Evolutionary conservation across 1,140 invertebrate genomes (phyloP), one percentile per base, ranked within the genome.

Genomic region (Trachelipus rathkii): DNA sequence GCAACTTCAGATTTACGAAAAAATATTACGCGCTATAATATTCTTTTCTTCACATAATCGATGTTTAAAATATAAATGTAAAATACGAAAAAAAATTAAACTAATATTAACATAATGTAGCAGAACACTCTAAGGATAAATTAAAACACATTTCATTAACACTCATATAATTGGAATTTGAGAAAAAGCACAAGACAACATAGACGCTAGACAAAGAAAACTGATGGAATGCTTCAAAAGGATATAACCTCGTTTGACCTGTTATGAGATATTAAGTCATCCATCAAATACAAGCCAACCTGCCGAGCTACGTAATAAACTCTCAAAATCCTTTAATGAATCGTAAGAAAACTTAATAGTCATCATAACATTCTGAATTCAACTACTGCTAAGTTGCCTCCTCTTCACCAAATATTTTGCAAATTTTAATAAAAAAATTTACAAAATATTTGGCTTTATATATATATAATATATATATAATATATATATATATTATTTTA

Each of bases 141-240:
- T 2, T 60, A 8, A 60, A 60, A 60, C 1, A 60, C 50, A 3
- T 19, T 60, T 13, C 11, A 19, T 8, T 60, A 60, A 60, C 50
- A 60, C 50, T 60, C 50, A 60, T 60, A 60, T 60, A 60, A 60
- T 60, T 19, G 50, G 50, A 60, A 60, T 19, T 60, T 60, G 50
- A 60, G 50, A 60, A 60, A n/a, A 60, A 60, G 50, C 11, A 60
- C 50, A 60, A 60, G 50, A 60, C 50, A 19, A 60, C 50, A 60
- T 15, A 60, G 50, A 15, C 50, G 33, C 33, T 60, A 60, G 50
- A 60, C 50, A 60, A 60, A 60, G 19, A 60, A 60, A 60, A 60
- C 11, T 60, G 50, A 19, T 60, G 50, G 50, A 60, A 60, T 60
- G 50, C 8, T 19, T 60, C 11, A 60, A 60, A 60, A 19, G 50